Percentiles rank a stretch among this genome's conserved stretches.
phyloP scores from a whole-genome alignment of 2,113 vertebrate species.

The Cranoglanis bouderius region DNA sequence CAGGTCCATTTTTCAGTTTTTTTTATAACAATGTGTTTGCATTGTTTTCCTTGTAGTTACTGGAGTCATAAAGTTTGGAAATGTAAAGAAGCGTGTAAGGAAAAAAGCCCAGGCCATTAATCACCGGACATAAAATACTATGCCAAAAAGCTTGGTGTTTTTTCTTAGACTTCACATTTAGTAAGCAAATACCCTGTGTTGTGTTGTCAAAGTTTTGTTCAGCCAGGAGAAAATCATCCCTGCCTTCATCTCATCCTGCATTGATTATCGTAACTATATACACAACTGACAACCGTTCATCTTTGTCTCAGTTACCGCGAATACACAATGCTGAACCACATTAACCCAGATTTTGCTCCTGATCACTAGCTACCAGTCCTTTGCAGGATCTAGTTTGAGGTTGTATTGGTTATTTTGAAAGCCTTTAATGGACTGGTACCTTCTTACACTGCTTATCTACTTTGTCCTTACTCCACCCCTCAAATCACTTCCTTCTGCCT shows the following conservation, averaged over 20 bases:
- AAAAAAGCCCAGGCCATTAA: background rate
- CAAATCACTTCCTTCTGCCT: constrained; percentile 6
- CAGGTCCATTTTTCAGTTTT: background rate
- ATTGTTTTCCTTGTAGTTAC: background rate
- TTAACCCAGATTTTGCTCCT: background rate
- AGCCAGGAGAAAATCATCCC: background rate
- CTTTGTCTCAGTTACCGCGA: background rate
- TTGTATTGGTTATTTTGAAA: background rate
- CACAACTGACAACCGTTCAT: background rate
- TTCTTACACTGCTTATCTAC: background rate
- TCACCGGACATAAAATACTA: background rate
- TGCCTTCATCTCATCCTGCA: constrained; percentile 9
- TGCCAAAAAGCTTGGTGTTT: background rate
- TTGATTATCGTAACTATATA: background rate
- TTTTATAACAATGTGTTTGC: background rate
- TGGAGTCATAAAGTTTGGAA: background rate
- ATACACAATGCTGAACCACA: background rate
- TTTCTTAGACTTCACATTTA: background rate
- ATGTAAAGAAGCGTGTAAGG: background rate
- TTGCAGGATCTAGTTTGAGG: background rate
- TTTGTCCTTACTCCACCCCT: background rate
- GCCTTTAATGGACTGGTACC: constrained; percentile 3
- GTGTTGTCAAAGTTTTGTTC: background rate
- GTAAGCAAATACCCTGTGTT: background rate
- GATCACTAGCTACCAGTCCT: background rate